Conservation (phyloP, 2,113 vertebrate species). For the Leucopternis melanops region DNA sequence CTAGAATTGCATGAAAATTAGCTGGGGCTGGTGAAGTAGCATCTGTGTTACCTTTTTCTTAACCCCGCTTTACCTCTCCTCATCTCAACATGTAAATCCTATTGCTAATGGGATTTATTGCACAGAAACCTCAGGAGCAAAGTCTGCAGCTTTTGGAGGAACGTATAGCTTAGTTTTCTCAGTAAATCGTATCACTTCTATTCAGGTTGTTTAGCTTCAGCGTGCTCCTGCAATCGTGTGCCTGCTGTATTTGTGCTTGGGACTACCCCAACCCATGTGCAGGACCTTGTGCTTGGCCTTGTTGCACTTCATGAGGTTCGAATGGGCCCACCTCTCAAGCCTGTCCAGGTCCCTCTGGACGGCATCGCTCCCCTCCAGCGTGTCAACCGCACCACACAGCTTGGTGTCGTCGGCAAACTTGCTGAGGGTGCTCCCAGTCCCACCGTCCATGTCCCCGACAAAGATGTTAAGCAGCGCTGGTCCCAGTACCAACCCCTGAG, state of each 20-base stretch:
- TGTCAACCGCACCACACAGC: no score
- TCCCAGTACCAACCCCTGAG: no score
- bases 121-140: not conserved
- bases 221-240: not conserved
- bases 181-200: not conserved
- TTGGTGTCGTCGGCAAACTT: no score
- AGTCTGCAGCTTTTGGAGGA: not conserved
- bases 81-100: conserved; percentile 12
- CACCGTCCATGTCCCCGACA: no score
- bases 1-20: conserved; percentile 18
- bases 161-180: not conserved
- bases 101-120: not conserved
- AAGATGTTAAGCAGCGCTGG: no score
- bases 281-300: no score
- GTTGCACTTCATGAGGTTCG: no score
- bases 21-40: not conserved
- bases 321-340: no score
- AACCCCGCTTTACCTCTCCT: not conserved
- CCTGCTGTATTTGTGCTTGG: not conserved
- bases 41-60: not conserved
- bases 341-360: no score
- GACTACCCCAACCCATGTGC: no score
- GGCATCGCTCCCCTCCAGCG: no score
- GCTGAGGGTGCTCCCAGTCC: no score
- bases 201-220: not conserved